Conservation (phyloP, 35 echinoderm and acorn worm species). For the Lytechinus pictus region DNA sequence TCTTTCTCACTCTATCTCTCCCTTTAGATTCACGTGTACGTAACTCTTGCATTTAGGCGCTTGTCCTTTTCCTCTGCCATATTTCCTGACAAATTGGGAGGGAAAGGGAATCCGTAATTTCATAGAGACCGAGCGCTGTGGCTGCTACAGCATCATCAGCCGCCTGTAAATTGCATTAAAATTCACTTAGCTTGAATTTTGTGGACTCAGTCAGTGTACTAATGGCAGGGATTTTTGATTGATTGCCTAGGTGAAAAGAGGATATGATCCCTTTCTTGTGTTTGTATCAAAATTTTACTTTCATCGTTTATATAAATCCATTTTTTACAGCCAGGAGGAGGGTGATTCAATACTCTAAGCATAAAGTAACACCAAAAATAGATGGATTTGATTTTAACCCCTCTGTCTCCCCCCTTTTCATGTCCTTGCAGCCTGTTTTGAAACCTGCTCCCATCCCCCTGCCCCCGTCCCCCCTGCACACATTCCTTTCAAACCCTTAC, state of each 20-base stretch:
- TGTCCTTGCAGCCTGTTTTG: neutral
- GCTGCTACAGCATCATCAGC: conserved; percentile 48
- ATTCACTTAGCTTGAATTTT: conserved; percentile 57
- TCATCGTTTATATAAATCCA: neutral
- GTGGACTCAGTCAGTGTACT: conserved; percentile 57
- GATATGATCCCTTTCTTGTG: conserved; percentile 13
- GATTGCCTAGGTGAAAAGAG: conserved; percentile 50
- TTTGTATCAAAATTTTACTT: neutral
- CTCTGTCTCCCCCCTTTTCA: neutral
- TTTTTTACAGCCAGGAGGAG: neutral
- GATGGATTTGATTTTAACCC: neutral
- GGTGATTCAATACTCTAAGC: neutral
- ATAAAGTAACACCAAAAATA: neutral
- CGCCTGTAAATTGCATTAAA: conserved; percentile 56
- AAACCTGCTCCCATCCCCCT: neutral
- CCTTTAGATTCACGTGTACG: neutral
- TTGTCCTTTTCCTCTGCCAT: conserved; percentile 56
- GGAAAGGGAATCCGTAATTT: conserved; percentile 55
- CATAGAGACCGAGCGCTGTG: conserved; percentile 37
- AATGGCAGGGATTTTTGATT: conserved; percentile 57
- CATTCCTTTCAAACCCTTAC: neutral
- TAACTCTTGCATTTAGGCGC: conserved; percentile 28
- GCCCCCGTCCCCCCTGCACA: neutral
- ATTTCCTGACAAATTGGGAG: conserved; percentile 56
- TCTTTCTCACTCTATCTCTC: neutral